phyloP scores from a whole-genome alignment of 2,797 vertebrate species.

The Tokudaia muenninki region DNA sequence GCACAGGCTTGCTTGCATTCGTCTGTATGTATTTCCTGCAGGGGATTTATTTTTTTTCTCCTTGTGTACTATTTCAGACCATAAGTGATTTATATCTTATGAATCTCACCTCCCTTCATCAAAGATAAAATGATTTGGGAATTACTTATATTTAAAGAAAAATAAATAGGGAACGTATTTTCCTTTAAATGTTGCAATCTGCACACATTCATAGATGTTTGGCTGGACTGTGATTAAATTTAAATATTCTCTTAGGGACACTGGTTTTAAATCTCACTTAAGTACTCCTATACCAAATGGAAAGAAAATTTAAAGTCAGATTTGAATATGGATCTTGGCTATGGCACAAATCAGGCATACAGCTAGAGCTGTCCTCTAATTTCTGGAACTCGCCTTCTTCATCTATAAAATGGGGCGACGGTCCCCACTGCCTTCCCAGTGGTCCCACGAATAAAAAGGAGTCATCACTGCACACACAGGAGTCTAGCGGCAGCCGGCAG shows the following conservation, averaged over 20 bases:
- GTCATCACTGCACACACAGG: background rate
- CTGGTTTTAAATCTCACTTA: constrained; percentile 19
- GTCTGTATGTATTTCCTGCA: background rate
- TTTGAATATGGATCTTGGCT: background rate
- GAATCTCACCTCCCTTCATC: background rate
- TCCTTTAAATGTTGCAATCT: background rate
- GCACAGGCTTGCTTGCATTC: background rate
- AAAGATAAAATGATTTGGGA: background rate
- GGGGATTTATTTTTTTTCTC: background rate
- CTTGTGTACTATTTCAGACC: background rate
- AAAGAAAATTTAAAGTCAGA: background rate
- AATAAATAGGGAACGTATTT: background rate
- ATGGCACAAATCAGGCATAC: background rate
- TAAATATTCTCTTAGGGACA: constrained; percentile 51
- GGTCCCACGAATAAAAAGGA: constrained; percentile 19
- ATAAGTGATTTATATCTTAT: background rate
- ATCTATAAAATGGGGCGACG: constrained; percentile 65
- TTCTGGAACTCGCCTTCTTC: background rate
- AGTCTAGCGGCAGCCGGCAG: background rate
- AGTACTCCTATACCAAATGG: background rate
- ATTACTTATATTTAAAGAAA: background rate
- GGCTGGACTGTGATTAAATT: background rate
- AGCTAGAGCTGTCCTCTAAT: background rate
- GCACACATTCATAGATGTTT: background rate
- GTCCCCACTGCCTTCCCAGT: background rate